A percentile compares a stretch with the other conserved stretches of the same genome.
These are phyloP conservation scores for Spatulosminthurus flaviceps DNA, from an alignment of 2,888 invertebrate species.

Conservation along the genomic window DNA sequence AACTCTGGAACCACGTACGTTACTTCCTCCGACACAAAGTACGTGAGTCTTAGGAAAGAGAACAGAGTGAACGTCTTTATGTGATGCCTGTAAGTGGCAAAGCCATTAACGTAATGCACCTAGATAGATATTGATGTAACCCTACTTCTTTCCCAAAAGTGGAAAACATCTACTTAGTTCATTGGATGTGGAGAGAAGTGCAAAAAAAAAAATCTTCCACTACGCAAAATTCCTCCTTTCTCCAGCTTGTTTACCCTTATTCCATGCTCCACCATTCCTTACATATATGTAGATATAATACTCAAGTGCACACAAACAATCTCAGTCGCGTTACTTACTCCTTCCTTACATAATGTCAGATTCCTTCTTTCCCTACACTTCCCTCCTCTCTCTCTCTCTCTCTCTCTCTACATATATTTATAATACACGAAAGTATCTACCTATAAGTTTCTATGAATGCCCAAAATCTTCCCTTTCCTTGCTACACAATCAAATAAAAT, in stretches of 20 bases:
- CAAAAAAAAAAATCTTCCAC: constrained; percentile 46
- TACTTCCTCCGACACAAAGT: constrained; percentile 30
- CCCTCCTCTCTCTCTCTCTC: too few relatives aligned
- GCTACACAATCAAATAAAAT: background rate
- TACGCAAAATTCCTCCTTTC: constrained; percentile 49
- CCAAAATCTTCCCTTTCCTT: too few relatives aligned
- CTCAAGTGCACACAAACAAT: constrained; percentile 12
- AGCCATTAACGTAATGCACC: constrained; percentile 58
- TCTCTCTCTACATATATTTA: too few relatives aligned
- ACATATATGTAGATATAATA: constrained; percentile 42
- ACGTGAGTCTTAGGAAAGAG: constrained; percentile 10
- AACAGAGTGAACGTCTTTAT: constrained; percentile 47
- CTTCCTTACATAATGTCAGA: too few relatives aligned
- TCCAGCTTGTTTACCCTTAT: constrained; percentile 16
- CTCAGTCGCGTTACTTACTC: too few relatives aligned
- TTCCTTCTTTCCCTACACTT: too few relatives aligned
- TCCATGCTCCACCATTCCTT: too few relatives aligned
- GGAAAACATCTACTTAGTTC: constrained; percentile 54
- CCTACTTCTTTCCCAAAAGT: constrained; percentile 54
- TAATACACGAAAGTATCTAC: too few relatives aligned
- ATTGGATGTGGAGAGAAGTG: constrained; percentile 27
- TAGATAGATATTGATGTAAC: constrained; percentile 58
- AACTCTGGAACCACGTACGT: constrained; percentile 15
- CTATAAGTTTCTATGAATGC: too few relatives aligned
- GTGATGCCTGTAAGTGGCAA: constrained; percentile 55